Conservation (phyloP, 2,888 invertebrate species). For the Harmothoe impar region DNA sequence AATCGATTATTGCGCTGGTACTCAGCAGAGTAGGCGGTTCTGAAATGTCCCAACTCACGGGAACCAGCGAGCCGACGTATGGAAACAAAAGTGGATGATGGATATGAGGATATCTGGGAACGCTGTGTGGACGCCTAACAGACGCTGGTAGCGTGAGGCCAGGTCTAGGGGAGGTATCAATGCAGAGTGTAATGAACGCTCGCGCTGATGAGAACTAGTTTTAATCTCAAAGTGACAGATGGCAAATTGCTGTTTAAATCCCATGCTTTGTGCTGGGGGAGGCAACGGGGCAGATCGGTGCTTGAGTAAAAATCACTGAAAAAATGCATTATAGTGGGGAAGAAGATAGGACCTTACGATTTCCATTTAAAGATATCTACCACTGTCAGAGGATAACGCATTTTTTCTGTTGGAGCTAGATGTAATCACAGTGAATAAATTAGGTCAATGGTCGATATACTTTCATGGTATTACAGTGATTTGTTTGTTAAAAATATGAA, state of each 20-base stretch:
- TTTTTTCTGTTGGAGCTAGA: too few relatives aligned
- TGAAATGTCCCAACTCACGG: neutral
- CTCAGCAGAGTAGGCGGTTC: conserved; percentile 4
- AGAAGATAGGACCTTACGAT: too few relatives aligned
- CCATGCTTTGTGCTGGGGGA: neutral
- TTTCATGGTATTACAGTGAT: too few relatives aligned
- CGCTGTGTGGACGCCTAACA: neutral
- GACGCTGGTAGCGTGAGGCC: neutral
- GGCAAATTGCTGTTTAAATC: conserved; percentile 47
- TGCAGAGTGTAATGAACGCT: neutral
- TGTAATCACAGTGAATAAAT: too few relatives aligned
- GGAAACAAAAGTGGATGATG: conserved; percentile 1
- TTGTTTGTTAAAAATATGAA: too few relatives aligned
- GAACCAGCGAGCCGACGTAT: neutral
- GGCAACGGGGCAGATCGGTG: neutral
- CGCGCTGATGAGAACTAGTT: neutral
- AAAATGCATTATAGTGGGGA: neutral
- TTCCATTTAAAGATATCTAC: too few relatives aligned
- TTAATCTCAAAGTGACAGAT: conserved; percentile 47
- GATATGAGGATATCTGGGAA: neutral
- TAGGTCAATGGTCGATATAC: too few relatives aligned
- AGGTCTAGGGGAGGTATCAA: neutral
- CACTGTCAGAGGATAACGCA: too few relatives aligned
- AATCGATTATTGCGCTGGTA: neutral
- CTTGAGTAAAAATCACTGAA: neutral